Evolutionary conservation across 2,888 invertebrate genomes (phyloP).

Genomic region (Xylota segnis): DNA sequence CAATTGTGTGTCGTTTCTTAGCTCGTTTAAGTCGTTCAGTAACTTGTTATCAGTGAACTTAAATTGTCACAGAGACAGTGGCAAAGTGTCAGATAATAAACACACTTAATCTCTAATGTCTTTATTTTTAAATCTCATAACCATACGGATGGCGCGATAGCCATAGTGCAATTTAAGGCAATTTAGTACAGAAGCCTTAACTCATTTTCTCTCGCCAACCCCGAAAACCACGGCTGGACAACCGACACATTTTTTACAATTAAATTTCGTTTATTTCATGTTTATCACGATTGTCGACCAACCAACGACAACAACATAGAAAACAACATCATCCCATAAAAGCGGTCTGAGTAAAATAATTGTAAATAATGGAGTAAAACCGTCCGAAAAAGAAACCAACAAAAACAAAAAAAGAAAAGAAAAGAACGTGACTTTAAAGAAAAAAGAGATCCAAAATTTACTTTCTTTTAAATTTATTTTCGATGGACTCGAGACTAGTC

Average conservation of each 20-base stretch:
- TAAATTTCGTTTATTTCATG: slow-evolving; percentile 70
- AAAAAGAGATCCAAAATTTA: slow-evolving; percentile 58
- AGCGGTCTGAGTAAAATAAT: slow-evolving; percentile 47
- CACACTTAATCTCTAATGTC: not conserved
- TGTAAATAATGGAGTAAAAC: slow-evolving; percentile 54
- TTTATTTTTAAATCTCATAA: slow-evolving; percentile 17
- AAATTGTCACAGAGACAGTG: slow-evolving; percentile 15
- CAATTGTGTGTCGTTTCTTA: not conserved
- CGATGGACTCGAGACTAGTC: slow-evolving; percentile 15
- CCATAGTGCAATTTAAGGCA: slow-evolving; percentile 10
- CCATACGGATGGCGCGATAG: slow-evolving; percentile 3
- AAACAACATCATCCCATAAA: slow-evolving; percentile 38
- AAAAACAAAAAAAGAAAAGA: slow-evolving; percentile 18
- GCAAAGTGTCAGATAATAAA: slow-evolving; percentile 13
- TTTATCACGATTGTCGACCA: slow-evolving; percentile 66
- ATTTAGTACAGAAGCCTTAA: not conserved
- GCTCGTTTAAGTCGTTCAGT: not conserved
- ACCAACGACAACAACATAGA: slow-evolving; percentile 33
- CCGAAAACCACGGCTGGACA: slow-evolving; percentile 7
- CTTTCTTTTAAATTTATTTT: slow-evolving; percentile 63
- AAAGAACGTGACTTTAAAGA: slow-evolving; percentile 73
- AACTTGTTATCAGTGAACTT: slow-evolving; percentile 14
- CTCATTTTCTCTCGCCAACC: slow-evolving; percentile 25
- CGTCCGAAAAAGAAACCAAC: slow-evolving; percentile 28
- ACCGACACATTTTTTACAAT: slow-evolving; percentile 47